Evolutionary conservation across 1,140 invertebrate species (phyloP).

Genomic region (Helicoverpa armigera): DNA sequence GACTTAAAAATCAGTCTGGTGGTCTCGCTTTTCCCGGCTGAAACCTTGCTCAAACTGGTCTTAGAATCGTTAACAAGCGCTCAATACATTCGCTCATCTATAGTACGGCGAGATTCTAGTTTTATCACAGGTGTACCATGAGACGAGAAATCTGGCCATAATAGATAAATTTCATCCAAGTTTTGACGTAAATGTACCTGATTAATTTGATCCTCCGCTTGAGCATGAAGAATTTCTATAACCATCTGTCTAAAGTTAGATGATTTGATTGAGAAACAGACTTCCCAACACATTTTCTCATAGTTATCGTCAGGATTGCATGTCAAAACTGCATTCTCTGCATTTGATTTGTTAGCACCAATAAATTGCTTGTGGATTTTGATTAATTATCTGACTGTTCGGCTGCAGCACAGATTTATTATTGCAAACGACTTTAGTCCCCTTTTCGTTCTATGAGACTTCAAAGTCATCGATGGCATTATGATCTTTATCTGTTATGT

Average conservation of each 20-base stretch:
- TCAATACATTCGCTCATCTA: conserved; percentile 31
- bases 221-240: conserved; percentile 16
- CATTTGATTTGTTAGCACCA: conserved; percentile 45
- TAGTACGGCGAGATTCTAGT: conserved; percentile 20
- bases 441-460: conserved; percentile 4
- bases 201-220: neutral
- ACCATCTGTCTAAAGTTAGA: conserved; percentile 6
- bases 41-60: conserved; percentile 30
- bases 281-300: conserved; percentile 36
- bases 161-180: conserved; percentile 4
- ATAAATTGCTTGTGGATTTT: conserved; percentile 46
- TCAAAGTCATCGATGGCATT: neutral
- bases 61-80: conserved; percentile 24
- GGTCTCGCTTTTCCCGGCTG: conserved; percentile 5
- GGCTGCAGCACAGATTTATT: conserved; percentile 27
- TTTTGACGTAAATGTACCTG: neutral
- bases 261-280: conserved; percentile 34
- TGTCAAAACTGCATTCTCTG: conserved; percentile 35
- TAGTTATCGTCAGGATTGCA: conserved; percentile 39
- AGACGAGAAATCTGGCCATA: conserved; percentile 13
- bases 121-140: conserved; percentile 13
- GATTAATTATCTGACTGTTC: conserved; percentile 43
- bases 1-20: conserved; percentile 14
- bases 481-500: conserved; percentile 17
- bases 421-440: conserved; percentile 31